Evolutionary conservation across 1,140 invertebrate genomes (phyloP), one percentile per base, ranked within the genome.

Genomic region (Rhagoletis pomonella): DNA sequence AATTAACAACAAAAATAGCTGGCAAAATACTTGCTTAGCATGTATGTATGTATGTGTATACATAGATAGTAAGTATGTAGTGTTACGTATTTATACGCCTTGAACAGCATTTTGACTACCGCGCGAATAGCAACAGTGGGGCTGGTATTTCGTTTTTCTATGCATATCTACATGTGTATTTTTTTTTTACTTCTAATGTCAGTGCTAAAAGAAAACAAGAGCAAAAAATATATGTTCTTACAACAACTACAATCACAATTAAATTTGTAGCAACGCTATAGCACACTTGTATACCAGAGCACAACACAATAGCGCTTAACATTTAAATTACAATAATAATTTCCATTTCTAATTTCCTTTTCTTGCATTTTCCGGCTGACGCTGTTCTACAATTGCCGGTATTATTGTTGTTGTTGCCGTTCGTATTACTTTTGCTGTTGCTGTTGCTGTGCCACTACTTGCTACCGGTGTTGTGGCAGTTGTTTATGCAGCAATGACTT

Each of bases 251-350:
- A 81, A 81, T 29, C 73, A 62, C 50, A 10, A 55, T 29, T 7
- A 55, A 55, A 7, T 55, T 5, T 42, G 42, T 47, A 10, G 67
- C 42, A 73, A 73, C 67, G 47, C 5, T 50, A 47, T n/a, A 81
- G 44, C 50, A 47, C 47, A 81, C 47, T 47, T 29, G 73, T 55
- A 55, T 55, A 55, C 47, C 50, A 55, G 42, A 77, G 44, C 44
- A n/a, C 29, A 67, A n/a, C 9, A 9, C 73, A 81, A 81, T 44
- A 81, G 50, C 73, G 73, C 47, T 81, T 81, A 81, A 55, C 73
- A 81, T 81, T 81, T 81, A 81, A 81, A 81, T 81, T 81, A 81
- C 73, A 81, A 81, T 81, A 81, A 81, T 81, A 81, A 81, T 81
- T 81, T 81, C 73, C 73, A 81, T 81, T 81, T 81, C 73, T 81